These are phyloP conservation scores for Scomberomorus guttatus DNA, from an alignment of 2,797 vertebrate genomes.

Conservation along the genomic window DNA sequence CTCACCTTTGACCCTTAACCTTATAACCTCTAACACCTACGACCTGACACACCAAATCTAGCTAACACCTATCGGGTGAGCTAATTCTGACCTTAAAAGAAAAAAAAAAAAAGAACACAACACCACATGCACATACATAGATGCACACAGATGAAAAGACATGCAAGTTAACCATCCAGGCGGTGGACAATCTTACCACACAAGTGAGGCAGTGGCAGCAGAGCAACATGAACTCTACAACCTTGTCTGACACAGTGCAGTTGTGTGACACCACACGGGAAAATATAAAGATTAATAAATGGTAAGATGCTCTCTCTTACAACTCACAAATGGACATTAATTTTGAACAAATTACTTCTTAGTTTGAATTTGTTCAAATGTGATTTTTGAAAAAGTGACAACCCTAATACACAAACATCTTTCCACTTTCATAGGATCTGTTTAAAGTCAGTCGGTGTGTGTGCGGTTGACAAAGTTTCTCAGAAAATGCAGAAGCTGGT, in stretches of 20 bases:
- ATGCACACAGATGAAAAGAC: not conserved
- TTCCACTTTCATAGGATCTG: not conserved
- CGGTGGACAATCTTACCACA: not conserved
- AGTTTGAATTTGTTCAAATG: no score
- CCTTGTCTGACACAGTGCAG: no score
- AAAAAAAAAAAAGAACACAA: not conserved
- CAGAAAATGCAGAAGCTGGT: not conserved
- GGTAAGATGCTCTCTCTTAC: no score
- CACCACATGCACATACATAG: not conserved
- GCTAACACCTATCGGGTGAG: not conserved
- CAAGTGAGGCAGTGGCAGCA: no score
- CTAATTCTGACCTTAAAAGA: not conserved
- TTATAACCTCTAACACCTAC: conserved; percentile 21
- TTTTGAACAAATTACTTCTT: no score
- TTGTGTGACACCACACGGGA: no score
- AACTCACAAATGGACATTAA: no score
- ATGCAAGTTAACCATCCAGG: not conserved
- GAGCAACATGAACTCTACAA: no score
- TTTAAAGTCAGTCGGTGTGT: not conserved
- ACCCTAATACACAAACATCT: no score
- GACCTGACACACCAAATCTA: conserved; percentile 2
- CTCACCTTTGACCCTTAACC: conserved; percentile 47
- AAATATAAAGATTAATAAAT: no score
- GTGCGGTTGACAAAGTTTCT: no score
- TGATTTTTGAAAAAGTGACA: no score